Evolutionary conservation across 2,888 invertebrate species (phyloP).

Genomic region (Psococerastis gibbosa): DNA sequence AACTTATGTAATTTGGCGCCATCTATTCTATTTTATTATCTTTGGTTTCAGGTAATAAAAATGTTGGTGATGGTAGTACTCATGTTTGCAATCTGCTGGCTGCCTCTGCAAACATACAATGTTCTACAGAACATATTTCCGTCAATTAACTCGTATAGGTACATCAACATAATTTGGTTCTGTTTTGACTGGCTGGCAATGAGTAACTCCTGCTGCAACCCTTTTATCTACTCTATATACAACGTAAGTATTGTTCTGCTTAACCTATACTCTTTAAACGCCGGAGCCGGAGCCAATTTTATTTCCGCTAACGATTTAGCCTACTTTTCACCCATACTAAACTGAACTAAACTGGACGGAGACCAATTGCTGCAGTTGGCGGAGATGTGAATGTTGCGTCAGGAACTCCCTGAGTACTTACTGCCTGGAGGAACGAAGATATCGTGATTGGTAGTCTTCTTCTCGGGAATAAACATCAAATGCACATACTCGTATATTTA

Average conservation of each 20-base stretch:
- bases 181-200: conserved; percentile 74
- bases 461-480: too few relatives aligned
- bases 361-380: too few relatives aligned
- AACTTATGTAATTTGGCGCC: too few relatives aligned
- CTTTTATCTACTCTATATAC: conserved; percentile 76
- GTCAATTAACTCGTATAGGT: conserved; percentile 50
- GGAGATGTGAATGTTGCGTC: too few relatives aligned
- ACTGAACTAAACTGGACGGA: too few relatives aligned
- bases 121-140: conserved; percentile 49
- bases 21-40: conserved; percentile 8
- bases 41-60: conserved; percentile 52
- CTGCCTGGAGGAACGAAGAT: too few relatives aligned
- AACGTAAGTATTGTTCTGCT: conserved; percentile 43
- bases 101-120: conserved; percentile 58
- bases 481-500: too few relatives aligned
- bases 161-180: conserved; percentile 73
- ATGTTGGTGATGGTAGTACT: conserved; percentile 72
- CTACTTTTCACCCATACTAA: too few relatives aligned
- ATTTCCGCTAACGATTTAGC: background rate
- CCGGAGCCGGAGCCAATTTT: too few relatives aligned
- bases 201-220: conserved; percentile 81
- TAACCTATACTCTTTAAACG: background rate
- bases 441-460: too few relatives aligned
- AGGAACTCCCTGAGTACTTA: too few relatives aligned
- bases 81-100: conserved; percentile 66